These are phyloP conservation scores for Drosophila ficusphila DNA, from an alignment of 1,140 invertebrate genomes.

Conservation along the genomic window DNA sequence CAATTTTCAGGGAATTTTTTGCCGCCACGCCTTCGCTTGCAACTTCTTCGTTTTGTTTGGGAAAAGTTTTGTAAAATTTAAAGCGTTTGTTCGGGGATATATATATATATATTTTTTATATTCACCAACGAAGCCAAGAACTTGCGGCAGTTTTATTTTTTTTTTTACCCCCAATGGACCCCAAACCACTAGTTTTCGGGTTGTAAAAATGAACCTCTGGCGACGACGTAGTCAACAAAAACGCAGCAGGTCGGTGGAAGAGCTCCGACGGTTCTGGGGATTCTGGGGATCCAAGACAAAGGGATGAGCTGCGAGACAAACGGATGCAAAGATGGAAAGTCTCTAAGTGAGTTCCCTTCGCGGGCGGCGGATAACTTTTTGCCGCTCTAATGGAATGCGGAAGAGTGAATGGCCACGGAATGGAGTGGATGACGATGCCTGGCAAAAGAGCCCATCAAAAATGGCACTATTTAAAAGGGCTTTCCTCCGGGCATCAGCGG, in stretches of 20 bases:
- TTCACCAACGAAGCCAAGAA: conserved; percentile 8
- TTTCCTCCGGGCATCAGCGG: not conserved
- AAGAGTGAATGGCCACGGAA: not conserved
- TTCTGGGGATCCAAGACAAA: conserved; percentile 15
- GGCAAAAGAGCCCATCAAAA: not conserved
- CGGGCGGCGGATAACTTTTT: not conserved
- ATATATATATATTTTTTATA: conserved; percentile 17
- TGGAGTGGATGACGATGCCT: not conserved
- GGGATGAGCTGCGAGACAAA: conserved; percentile 4
- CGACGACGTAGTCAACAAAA: conserved; percentile 13
- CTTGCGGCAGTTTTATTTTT: conserved; percentile 12
- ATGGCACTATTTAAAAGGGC: not conserved
- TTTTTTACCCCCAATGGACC: not conserved
- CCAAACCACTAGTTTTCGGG: not conserved
- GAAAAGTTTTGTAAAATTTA: conserved; percentile 54
- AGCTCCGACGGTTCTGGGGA: not conserved
- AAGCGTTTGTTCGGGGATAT: conserved; percentile 39
- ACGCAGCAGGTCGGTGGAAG: conserved; percentile 9
- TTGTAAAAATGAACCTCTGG: conserved; percentile 5
- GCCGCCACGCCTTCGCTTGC: not conserved
- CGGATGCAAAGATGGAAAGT: not conserved
- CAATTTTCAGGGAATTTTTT: conserved; percentile 54
- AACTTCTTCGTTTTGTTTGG: conserved; percentile 28
- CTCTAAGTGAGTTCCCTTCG: conserved; percentile 2
- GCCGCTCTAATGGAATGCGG: conserved; percentile 2